Percentiles rank a stretch among this genome's conserved stretches.
These are phyloP conservation scores for Strigamia crassipes DNA, from an alignment of 2,888 invertebrate species.

Conservation along the genomic window DNA sequence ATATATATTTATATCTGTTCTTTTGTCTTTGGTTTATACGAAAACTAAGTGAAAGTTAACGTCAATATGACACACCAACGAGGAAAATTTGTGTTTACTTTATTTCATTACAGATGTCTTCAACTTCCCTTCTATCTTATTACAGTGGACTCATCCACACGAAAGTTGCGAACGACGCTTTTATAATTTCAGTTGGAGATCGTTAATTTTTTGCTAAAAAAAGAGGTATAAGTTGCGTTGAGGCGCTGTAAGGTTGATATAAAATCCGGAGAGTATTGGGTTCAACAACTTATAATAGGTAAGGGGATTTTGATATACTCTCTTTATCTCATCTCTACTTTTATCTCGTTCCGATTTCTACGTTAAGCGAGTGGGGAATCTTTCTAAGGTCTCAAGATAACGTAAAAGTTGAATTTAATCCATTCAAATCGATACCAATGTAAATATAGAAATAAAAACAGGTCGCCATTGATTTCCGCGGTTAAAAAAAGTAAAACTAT, in stretches of 20 bases:
- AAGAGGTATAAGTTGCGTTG: neutral
- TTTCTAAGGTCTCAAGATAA: neutral
- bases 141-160: neutral
- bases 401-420: neutral
- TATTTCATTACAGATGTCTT: neutral
- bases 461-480: neutral
- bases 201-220: neutral
- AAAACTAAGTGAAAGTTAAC: neutral
- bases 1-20: neutral
- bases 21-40: neutral
- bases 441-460: conserved; percentile 3
- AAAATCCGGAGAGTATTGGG: neutral
- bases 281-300: neutral
- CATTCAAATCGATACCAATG: neutral
- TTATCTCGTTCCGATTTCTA: neutral
- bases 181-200: neutral
- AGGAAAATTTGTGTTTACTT: neutral
- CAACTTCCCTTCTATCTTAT: neutral
- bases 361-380: neutral
- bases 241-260: no score
- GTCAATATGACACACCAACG: neutral
- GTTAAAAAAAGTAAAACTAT: neutral
- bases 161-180: neutral
- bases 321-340: neutral
- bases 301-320: neutral